Conservation (phyloP, 2,113 vertebrate species). For the Jaculus jaculus region DNA sequence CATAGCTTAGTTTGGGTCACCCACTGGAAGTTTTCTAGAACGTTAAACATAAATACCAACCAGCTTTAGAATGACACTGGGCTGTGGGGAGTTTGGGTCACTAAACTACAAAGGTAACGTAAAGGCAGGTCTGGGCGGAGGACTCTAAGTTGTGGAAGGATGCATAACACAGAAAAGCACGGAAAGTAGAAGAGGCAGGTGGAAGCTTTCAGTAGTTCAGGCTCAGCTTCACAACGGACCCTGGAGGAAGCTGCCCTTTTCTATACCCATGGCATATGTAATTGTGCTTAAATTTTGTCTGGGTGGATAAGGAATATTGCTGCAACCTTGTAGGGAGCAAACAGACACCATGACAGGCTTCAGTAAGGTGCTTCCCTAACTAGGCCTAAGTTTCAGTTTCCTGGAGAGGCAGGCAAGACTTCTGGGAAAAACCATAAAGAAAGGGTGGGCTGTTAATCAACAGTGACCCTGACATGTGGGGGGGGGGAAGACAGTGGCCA, state of each 20-base stretch:
- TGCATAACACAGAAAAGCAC: no score
- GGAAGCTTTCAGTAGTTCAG: not conserved
- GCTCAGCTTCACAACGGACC: not conserved
- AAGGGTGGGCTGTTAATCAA: no score
- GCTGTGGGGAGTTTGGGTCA: not conserved
- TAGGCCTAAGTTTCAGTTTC: no score
- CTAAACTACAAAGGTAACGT: not conserved
- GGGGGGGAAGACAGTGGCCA: no score
- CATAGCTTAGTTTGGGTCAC: not conserved
- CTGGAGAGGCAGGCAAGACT: no score
- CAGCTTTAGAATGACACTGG: not conserved
- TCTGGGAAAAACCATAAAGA: no score
- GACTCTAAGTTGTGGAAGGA: not conserved
- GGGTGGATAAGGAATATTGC: not conserved
- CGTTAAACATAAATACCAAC: not conserved
- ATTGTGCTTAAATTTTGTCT: conserved; percentile 21
- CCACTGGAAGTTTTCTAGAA: not conserved
- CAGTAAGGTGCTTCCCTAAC: no score
- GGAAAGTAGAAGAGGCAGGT: not conserved
- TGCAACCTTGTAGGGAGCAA: no score
- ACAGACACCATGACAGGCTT: no score
- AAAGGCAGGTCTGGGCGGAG: not conserved
- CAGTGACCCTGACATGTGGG: no score
- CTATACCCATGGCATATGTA: not conserved
- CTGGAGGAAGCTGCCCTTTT: not conserved